phyloP scores from a whole-genome alignment of 2,113 vertebrate genomes.

The Corythaeola cristata region DNA sequence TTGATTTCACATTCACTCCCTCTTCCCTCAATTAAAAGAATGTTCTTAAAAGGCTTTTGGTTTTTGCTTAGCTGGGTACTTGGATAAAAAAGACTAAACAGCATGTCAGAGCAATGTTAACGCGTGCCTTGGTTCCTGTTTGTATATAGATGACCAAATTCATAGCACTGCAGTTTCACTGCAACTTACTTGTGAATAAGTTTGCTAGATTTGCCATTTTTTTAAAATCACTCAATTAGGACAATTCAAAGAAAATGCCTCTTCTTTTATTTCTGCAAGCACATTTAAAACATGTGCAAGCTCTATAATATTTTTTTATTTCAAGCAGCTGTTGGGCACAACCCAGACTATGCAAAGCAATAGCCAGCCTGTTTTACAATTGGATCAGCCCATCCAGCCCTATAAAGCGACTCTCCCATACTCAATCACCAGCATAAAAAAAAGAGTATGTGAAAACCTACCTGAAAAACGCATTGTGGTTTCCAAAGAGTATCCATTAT shows the following conservation, averaged over 20 bases:
- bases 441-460: not conserved
- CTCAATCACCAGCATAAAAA: not conserved
- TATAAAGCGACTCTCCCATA: not conserved
- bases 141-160: slow-evolving; percentile 25
- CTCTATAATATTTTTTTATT: not conserved
- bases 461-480: not conserved
- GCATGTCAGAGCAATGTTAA: not conserved
- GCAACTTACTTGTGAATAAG: not conserved
- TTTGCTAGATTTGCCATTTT: slow-evolving; percentile 3
- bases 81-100: not conserved
- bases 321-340: not conserved
- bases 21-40: slow-evolving; percentile 43
- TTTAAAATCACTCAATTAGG: not conserved
- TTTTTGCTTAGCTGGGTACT: not conserved
- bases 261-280: not conserved
- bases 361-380: not conserved
- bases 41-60: not conserved
- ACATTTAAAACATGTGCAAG: not conserved
- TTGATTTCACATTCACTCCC: slow-evolving; percentile 52
- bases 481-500: not conserved
- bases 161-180: not conserved
- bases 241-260: slow-evolving; percentile 32
- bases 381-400: not conserved
- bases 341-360: not conserved
- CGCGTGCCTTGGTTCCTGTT: not conserved